phyloP scores from a whole-genome alignment of 2,113 vertebrate species.

The Leptocoma aspasia region DNA sequence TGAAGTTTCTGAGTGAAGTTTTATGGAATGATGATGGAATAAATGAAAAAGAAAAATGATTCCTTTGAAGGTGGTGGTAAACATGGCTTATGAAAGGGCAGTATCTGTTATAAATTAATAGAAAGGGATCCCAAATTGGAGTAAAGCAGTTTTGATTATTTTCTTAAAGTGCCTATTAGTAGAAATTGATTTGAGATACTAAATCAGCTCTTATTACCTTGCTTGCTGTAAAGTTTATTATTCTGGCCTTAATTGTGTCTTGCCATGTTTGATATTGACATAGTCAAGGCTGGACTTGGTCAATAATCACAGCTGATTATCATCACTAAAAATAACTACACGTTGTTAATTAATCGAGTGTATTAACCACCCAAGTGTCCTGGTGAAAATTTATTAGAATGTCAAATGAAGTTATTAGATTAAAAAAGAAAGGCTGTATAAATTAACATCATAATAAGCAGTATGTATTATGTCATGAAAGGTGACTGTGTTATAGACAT shows the following conservation, averaged over 20 bases:
- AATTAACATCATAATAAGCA: not conserved
- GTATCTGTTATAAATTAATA: not conserved
- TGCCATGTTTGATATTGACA: not conserved
- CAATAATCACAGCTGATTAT: not conserved
- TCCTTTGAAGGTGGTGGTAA: not conserved
- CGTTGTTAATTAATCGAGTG: not conserved
- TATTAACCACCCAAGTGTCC: not conserved
- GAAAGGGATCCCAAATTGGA: not conserved
- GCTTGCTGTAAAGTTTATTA: not conserved
- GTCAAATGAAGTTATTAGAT: not conserved
- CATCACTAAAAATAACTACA: not conserved
- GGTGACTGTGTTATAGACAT: not conserved
- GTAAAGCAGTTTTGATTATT: conserved; percentile 5
- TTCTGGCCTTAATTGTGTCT: not conserved
- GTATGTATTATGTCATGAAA: not conserved
- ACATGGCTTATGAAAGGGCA: not conserved
- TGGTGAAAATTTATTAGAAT: not conserved
- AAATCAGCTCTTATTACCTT: not conserved
- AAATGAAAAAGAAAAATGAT: not conserved
- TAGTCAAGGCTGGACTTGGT: not conserved
- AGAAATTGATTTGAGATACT: conserved; percentile 31
- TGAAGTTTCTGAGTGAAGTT: not conserved
- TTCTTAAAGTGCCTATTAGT: not conserved
- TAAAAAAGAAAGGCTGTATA: not conserved
- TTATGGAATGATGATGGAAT: not conserved